Evolutionary conservation across 1,140 invertebrate species (phyloP).

Genomic region (Condylostylus longicornis): DNA sequence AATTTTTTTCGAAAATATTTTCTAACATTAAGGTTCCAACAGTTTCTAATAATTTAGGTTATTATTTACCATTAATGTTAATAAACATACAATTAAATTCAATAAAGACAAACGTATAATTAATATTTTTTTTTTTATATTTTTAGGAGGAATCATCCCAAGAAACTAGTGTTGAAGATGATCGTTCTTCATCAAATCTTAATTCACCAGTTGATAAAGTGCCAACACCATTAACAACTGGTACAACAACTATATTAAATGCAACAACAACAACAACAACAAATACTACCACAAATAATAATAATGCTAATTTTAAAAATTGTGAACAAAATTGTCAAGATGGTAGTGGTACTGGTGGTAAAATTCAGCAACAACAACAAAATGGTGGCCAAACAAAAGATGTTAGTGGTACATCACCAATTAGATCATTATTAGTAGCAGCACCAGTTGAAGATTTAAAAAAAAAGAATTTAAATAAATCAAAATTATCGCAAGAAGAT

Average conservation of each 20-base stretch:
- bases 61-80: too few species aligned
- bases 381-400: neutral
- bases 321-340: conserved; percentile 3
- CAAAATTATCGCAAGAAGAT: conserved; percentile 8
- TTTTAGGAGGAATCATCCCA: neutral
- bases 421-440: neutral
- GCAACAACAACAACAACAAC: too few species aligned
- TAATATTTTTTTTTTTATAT: neutral
- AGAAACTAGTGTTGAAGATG: neutral
- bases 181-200: neutral
- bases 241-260: conserved; percentile 38
- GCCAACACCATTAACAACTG: too few species aligned
- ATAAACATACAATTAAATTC: too few species aligned
- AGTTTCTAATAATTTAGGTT: too few species aligned
- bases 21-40: too few species aligned
- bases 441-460: neutral
- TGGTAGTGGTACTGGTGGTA: too few species aligned
- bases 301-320: conserved; percentile 12
- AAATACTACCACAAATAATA: too few species aligned
- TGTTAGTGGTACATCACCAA: conserved; percentile 1
- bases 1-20: too few species aligned
- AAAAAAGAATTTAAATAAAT: neutral
- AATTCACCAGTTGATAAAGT: conserved; percentile 33
- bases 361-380: neutral
- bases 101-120: neutral